Conservation (phyloP, 1,140 invertebrate species). For the Xylocopa sonorina region DNA sequence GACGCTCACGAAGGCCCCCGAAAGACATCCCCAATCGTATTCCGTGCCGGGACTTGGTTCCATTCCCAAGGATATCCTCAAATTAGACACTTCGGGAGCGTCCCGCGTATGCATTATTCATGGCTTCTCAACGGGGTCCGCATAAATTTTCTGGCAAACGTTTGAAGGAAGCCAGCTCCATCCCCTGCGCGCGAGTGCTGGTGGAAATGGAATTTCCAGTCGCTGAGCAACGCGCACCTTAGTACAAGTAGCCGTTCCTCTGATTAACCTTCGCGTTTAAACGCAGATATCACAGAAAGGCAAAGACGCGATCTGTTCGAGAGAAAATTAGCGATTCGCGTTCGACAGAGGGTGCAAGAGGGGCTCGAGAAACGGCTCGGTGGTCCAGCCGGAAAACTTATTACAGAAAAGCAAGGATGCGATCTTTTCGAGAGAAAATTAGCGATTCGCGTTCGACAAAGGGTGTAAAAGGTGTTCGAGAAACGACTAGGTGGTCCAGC, state of each 20-base stretch:
- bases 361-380: not conserved
- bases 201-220: not conserved
- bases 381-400: conserved; percentile 37
- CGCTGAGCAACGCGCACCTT: no score
- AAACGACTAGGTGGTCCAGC: not conserved
- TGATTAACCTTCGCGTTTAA: conserved; percentile 11
- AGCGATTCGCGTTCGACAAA: conserved; percentile 5
- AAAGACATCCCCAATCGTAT: conserved; percentile 38
- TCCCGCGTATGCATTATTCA: conserved; percentile 59
- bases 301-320: no score
- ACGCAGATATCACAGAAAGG: conserved; percentile 27
- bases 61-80: conserved; percentile 51
- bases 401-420: no score
- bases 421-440: no score
- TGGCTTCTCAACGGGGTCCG: conserved; percentile 30
- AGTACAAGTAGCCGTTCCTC: not conserved
- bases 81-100: conserved; percentile 59
- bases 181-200: not conserved
- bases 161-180: not conserved
- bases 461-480: not conserved
- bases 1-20: conserved; percentile 2
- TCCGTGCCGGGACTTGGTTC: conserved; percentile 12
- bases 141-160: conserved; percentile 14
- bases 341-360: not conserved
- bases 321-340: conserved; percentile 7